Percentiles rank a stretch among this genome's conserved stretches.
These are phyloP conservation scores for cattle (Bos taurus) DNA, from an alignment of 2,113 vertebrate species.

Conservation along the genomic window ARS-UCD2.0 NC_037330.1:15298001-15298500, in stretches of 20 bases:
- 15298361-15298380: conserved; percentile 90
- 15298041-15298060: conserved; percentile 90
- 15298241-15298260: conserved; percentile 88
- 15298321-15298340: conserved; percentile 93
- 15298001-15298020: conserved; percentile 89
- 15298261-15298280: conserved; percentile 92
- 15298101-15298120: conserved; percentile 86
- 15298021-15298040: conserved; percentile 84
- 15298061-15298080: conserved; percentile 85
- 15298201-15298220: conserved; percentile 82
- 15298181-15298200: conserved; percentile 85
- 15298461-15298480: background rate
- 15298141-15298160: conserved; percentile 76
- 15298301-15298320: conserved; percentile 90
- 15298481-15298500: background rate
- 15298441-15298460: conserved; percentile 55
- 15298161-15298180: conserved; percentile 81
- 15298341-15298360: conserved; percentile 92
- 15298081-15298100: conserved; percentile 88
- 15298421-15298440: conserved; percentile 82
- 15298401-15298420: conserved; percentile 91
- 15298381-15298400: conserved; percentile 89
- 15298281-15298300: conserved; percentile 90
- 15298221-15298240: conserved; percentile 88
- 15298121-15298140: conserved; percentile 85